phyloP scores from a whole-genome alignment of 2,888 invertebrate species.

The Euspilapteryx auroguttella region DNA sequence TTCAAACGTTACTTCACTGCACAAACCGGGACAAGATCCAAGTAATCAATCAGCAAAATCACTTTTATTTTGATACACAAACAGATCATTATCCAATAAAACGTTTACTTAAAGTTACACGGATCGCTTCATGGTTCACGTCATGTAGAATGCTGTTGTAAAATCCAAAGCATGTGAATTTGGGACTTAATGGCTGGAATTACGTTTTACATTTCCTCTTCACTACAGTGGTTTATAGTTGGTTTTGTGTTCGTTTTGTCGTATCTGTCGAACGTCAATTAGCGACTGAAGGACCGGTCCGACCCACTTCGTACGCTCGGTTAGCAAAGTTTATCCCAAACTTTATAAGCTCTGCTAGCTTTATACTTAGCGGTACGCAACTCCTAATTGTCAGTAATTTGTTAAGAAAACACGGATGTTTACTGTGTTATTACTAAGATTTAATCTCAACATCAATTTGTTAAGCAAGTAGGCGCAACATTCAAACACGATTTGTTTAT shows the following conservation, averaged over 20 bases:
- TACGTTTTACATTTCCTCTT: constrained; percentile 17
- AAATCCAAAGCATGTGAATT: constrained; percentile 27
- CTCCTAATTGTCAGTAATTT: no score
- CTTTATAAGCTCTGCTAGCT: no score
- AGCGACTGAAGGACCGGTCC: constrained; percentile 38
- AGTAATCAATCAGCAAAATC: constrained; percentile 49
- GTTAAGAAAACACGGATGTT: no score
- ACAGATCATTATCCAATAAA: constrained; percentile 41
- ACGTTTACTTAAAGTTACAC: constrained; percentile 24
- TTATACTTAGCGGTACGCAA: no score
- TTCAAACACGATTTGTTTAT: no score
- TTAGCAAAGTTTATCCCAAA: neutral
- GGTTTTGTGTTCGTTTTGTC: constrained; percentile 15
- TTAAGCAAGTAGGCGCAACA: no score
- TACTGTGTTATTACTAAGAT: no score
- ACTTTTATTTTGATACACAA: constrained; percentile 39
- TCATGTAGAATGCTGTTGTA: constrained; percentile 26
- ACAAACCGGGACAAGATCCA: constrained; percentile 43
- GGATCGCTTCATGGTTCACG: constrained; percentile 26
- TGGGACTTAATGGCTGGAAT: constrained; percentile 20
- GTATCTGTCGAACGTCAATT: constrained; percentile 46
- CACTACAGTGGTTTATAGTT: constrained; percentile 15
- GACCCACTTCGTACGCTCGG: constrained; percentile 15
- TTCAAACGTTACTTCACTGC: constrained; percentile 25
- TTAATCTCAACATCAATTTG: no score